phyloP scores from a whole-genome alignment of 2,888 invertebrate genomes.

The Perizoma affinitatum region DNA sequence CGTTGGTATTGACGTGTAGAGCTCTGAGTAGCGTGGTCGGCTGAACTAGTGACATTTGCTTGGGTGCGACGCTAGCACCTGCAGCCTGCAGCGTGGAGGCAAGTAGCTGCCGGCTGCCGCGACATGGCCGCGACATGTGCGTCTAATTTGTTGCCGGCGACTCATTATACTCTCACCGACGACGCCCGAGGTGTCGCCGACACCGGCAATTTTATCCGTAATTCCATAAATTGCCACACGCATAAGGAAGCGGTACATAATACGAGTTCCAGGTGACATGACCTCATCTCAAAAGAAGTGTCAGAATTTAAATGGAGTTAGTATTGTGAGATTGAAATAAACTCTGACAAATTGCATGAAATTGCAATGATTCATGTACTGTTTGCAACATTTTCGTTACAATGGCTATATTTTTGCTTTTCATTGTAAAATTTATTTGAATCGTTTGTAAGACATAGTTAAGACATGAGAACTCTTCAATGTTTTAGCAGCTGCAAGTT shows the following conservation, averaged over 20 bases:
- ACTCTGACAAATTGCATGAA: constrained; percentile 13
- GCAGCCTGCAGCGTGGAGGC: constrained; percentile 67
- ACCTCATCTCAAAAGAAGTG: constrained; percentile 49
- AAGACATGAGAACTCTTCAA: too few species aligned
- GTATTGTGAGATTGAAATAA: constrained; percentile 12
- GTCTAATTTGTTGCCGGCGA: constrained; percentile 77
- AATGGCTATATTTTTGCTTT: background rate
- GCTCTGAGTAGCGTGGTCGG: constrained; percentile 40
- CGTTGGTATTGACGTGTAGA: constrained; percentile 3
- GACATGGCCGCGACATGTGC: constrained; percentile 74
- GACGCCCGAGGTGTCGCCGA: constrained; percentile 76
- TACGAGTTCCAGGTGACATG: constrained; percentile 45
- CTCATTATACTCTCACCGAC: constrained; percentile 70
- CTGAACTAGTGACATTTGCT: constrained; percentile 66
- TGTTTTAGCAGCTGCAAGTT: too few species aligned
- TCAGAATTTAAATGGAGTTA: constrained; percentile 30
- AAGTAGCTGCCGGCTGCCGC: constrained; percentile 74
- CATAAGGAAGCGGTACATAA: constrained; percentile 56
- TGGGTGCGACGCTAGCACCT: constrained; percentile 59
- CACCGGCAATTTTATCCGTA: constrained; percentile 70
- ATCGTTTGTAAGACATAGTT: background rate
- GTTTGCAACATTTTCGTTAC: constrained; percentile 3
- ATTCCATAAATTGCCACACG: constrained; percentile 76
- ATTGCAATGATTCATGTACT: constrained; percentile 19
- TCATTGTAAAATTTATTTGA: background rate